Base-by-base conservation (phyloP, 2,113 vertebrate species). In the Mastomys coucha region DNA sequence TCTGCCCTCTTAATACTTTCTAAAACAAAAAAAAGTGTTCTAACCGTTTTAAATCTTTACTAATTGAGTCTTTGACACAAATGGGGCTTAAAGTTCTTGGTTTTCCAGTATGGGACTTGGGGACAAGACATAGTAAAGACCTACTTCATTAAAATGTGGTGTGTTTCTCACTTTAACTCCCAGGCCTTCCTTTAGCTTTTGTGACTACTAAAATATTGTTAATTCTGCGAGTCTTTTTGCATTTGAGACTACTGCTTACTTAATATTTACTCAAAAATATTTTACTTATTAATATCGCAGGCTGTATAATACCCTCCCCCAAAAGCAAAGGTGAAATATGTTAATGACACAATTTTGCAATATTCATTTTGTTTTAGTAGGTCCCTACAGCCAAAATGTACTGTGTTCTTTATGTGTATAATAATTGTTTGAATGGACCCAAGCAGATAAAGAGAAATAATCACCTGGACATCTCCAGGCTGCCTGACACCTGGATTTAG, bases 1-100 rank as follows among this genome's bases (percentile, higher is more conserved):
- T 67, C 88, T 97, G 92, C 81, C 85, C 77, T 96, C 95, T 67
- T 60, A 94, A 88, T n/a, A 49, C 6, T 72, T 20, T 4, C 63
- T 31, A 33, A 12, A 1, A 63, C 31, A 17, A 31, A 42, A 58
- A 89, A 3, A 1, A 63, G 36, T 19, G 75, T 90, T 97, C 53
- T 90, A 95, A 65, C 78, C 39, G 20, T 92, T 69, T 60, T 49
- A 91, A 91, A 60, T 45, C 58, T 94, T 80, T 92, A 22, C 58
- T 87, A 63, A 65, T 63, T 36, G 31, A 86, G 56, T 91, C 56
- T 96, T 60, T 92, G 91, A 26, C 60, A 88, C 86, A 80, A 20
- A 89, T 65, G 65, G 45, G 28, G 26, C 88, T 80, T 53, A 67
- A 73, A 81, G 67, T 80, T 69, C 67, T 42, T 78, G 42, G 76